phyloP scores from a whole-genome alignment of 2,888 invertebrate genomes.

The Bugulina stolonifera region DNA sequence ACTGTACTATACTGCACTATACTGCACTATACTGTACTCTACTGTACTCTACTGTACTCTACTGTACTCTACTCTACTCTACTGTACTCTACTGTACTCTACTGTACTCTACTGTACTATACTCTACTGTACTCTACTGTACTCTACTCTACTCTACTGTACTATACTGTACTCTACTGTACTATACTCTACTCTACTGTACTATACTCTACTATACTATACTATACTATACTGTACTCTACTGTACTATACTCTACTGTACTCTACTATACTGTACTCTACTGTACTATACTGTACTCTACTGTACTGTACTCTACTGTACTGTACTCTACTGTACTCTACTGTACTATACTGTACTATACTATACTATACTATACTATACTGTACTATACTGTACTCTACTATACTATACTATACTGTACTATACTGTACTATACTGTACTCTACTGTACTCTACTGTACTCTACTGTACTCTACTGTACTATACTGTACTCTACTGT shows the following conservation, averaged over 20 bases:
- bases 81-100: neutral
- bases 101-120: neutral
- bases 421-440: neutral
- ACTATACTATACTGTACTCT: neutral
- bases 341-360: neutral
- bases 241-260: too few species aligned
- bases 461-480: constrained; percentile 29
- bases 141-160: neutral
- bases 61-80: constrained; percentile 28
- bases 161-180: neutral
- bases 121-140: too few species aligned
- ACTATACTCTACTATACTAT: too few species aligned
- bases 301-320: neutral
- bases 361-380: too few species aligned
- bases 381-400: too few species aligned
- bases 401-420: neutral
- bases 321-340: neutral
- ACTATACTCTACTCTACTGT: too few species aligned
- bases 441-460: neutral
- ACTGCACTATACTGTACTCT: too few species aligned
- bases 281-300: too few species aligned
- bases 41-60: constrained; percentile 29
- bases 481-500: constrained; percentile 27
- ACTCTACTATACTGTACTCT: too few species aligned
- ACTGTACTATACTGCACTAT: neutral